Conservation (phyloP, 1,140 invertebrate genomes). For the Teleogryllus occipitalis region DNA sequence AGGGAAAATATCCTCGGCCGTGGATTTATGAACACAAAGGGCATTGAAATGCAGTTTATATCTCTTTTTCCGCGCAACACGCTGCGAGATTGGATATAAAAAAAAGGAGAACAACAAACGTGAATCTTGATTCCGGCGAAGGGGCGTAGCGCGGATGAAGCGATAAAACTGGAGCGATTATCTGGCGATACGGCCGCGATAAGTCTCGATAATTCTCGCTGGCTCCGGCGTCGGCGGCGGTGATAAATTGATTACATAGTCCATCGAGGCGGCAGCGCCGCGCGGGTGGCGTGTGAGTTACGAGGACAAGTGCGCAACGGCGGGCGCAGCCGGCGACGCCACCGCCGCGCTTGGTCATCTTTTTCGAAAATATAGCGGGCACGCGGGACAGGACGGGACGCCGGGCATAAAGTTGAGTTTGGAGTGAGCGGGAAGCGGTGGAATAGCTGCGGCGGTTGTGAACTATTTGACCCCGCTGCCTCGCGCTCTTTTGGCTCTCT, state of each 20-base stretch:
- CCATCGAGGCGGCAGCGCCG: too few relatives aligned
- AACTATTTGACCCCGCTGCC: too few relatives aligned
- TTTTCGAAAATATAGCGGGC: too few relatives aligned
- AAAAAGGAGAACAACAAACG: not conserved
- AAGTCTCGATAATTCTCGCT: not conserved
- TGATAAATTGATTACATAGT: not conserved
- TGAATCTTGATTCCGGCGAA: not conserved
- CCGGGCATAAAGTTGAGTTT: too few relatives aligned
- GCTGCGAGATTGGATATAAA: not conserved
- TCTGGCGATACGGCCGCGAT: not conserved
- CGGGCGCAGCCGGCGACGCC: too few relatives aligned
- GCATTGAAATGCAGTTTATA: not conserved
- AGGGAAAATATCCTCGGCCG: not conserved
- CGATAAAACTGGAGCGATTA: conserved; percentile 4
- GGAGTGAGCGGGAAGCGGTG: too few relatives aligned
- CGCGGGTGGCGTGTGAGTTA: not conserved
- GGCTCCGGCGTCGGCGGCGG: not conserved
- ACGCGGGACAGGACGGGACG: too few relatives aligned
- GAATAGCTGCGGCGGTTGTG: too few relatives aligned
- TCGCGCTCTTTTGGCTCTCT: too few relatives aligned
- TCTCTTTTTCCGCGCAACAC: not conserved
- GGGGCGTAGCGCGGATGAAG: not conserved
- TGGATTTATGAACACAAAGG: not conserved
- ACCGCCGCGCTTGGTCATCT: too few relatives aligned
- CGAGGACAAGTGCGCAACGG: not conserved